These are phyloP conservation scores for Xestobium rufovillosum DNA, from an alignment of 2,888 invertebrate genomes.

Conservation along the genomic window DNA sequence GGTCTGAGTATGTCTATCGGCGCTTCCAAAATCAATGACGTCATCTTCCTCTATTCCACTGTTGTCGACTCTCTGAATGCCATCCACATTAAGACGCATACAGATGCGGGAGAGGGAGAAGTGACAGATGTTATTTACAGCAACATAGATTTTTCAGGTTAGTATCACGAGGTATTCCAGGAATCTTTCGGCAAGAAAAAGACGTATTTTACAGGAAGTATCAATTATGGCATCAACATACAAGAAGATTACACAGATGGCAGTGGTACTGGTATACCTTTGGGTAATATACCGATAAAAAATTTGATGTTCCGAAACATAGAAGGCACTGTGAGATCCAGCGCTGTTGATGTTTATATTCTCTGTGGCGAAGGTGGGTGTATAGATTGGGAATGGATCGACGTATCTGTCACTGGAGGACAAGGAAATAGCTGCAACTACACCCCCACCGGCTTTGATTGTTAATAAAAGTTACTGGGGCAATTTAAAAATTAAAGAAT, in stretches of 20 bases:
- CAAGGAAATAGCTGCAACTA: constrained; percentile 12
- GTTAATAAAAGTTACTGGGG: too few species aligned
- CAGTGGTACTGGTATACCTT: constrained; percentile 10
- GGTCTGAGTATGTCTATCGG: constrained; percentile 16
- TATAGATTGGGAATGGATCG: constrained; percentile 12
- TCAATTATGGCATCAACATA: constrained; percentile 13
- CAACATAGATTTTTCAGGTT: constrained; percentile 15
- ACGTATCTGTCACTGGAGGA: constrained; percentile 13
- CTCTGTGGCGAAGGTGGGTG: constrained; percentile 11
- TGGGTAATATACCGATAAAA: constrained; percentile 9
- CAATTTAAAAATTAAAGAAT: too few species aligned
- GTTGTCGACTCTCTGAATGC: constrained; percentile 12
- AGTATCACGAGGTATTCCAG: constrained; percentile 5
- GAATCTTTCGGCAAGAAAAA: constrained; percentile 19
- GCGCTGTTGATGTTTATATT: constrained; percentile 9
- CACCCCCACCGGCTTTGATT: constrained; percentile 11
- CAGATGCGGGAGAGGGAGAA: constrained; percentile 10
- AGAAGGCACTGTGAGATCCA: constrained; percentile 11
- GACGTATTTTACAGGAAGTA: constrained; percentile 12
- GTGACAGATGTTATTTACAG: constrained; percentile 12
- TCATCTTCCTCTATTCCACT: constrained; percentile 12
- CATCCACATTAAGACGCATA: constrained; percentile 16
- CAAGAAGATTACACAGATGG: constrained; percentile 19
- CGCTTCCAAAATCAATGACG: constrained; percentile 5
- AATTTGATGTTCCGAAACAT: constrained; percentile 12